These are phyloP conservation scores for Cottoperca gobio DNA, from an alignment of 2,797 vertebrate species.

Conservation along the genomic window DNA sequence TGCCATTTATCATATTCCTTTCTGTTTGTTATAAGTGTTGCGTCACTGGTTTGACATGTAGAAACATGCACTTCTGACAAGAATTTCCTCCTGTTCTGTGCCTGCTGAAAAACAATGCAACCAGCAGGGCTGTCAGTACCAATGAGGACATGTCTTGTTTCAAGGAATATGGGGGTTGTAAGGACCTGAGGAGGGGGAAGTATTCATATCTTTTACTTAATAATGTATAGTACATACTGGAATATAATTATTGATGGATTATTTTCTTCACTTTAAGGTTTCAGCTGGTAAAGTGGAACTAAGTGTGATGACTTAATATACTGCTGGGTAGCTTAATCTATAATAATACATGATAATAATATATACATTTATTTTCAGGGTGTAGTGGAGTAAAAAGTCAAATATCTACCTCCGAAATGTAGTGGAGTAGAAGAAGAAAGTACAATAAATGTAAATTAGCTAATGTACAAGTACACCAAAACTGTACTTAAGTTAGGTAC, in stretches of 20 bases:
- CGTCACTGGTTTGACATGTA: background rate
- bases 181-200: background rate
- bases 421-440: background rate
- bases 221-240: background rate
- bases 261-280: background rate
- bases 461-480: background rate
- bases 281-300: background rate
- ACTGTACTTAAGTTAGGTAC: background rate
- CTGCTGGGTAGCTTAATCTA: background rate
- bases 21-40: background rate
- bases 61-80: background rate
- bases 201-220: background rate
- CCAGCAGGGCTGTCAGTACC: background rate
- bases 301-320: background rate
- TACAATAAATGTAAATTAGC: background rate
- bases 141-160: background rate
- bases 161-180: background rate
- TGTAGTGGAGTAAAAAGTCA: background rate
- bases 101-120: background rate
- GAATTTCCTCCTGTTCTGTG: background rate
- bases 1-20: background rate
- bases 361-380: no score
- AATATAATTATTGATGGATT: background rate
- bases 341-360: background rate
- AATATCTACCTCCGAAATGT: background rate